Base-by-base conservation (phyloP, 2,888 invertebrate species). In the Nymphalis c-album region DNA sequence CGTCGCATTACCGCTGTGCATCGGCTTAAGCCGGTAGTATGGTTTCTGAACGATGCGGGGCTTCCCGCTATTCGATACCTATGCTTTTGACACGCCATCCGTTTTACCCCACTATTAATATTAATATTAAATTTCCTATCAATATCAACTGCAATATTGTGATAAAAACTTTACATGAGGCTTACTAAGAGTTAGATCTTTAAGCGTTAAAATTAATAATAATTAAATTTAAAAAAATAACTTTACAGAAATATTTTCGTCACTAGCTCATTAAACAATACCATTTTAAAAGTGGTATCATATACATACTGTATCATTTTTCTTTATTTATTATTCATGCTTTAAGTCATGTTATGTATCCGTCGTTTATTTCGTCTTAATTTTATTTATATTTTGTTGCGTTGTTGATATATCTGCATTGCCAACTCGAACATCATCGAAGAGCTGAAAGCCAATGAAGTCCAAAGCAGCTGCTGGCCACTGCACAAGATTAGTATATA, bases 401-500 rank as follows among this genome's bases (percentile, higher is more conserved):
- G 40, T 48, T 47, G 47, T 51, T 8, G 45, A 22, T 45, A 40
- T 57, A 22, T 60, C 60, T 55, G 46, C 20, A 60, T 64, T 60
- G 47, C 17, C 31, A 16, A 55, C 46, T n/a, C 48, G 47, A 53
- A 13, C 60, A 47, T 40, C 60, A n/a, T n/a, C 20, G 72, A 69
- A 46, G 65, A 68, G 1, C 26, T 7, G 53, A 55, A 63, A 64
- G 68, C 71, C 64, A 85, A 91, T 94, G 95, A 95, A 94, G 93
- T 93, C 95, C 95, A 97, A 96, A 96, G 95, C 96, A 97, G 97
- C 97, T 97, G 97, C 97, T 97, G 97, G 97, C 96, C 97, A 97
- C 97, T 97, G 97, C 96, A 96, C 97, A 97, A 97, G 97, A 97
- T 96, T 97, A 97, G 91, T 90, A 77, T 85, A 95, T 96, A 97